A percentile compares a stretch with the other conserved stretches of the same genome.
phyloP scores from a whole-genome alignment of 2,113 vertebrate species.

The Glaucidium brasilianum region DNA sequence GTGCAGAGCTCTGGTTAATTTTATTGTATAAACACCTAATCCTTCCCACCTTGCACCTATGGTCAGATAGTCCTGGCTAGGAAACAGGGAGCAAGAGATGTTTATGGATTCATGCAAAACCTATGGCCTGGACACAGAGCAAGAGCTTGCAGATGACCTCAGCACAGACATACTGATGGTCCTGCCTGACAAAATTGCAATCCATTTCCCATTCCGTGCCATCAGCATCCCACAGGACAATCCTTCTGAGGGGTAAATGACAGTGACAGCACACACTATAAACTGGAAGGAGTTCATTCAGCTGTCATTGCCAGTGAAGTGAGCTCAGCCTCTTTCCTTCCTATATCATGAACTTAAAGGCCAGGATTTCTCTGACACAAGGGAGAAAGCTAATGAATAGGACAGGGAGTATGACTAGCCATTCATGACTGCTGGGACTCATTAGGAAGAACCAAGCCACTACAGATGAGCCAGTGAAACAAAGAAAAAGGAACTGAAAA shows the following conservation, averaged over 20 bases:
- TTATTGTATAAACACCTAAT: slow-evolving; percentile 44
- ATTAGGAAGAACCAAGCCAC: background rate
- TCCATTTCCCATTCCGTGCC: background rate
- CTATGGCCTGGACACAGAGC: background rate
- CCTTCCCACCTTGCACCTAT: background rate
- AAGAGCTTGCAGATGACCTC: background rate
- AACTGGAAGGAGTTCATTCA: background rate
- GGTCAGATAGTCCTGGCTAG: background rate
- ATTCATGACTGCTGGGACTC: background rate
- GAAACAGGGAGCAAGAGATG: background rate
- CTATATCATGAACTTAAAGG: background rate
- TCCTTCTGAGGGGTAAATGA: background rate
- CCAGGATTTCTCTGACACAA: slow-evolving; percentile 2
- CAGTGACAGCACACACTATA: background rate
- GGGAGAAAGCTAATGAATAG: background rate
- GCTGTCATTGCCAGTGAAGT: background rate
- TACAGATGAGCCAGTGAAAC: background rate
- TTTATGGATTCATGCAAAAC: background rate
- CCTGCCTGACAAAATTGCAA: background rate
- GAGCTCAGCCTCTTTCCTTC: background rate
- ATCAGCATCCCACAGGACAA: background rate
- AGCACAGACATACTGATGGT: accelerated
- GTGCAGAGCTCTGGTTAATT: slow-evolving; percentile 2
- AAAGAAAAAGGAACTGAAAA: background rate
- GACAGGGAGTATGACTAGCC: background rate